Percentiles rank a stretch among this genome's conserved stretches.
Evolutionary conservation across 2,797 vertebrate genomes (phyloP).

Genomic region (Microchirus variegatus): DNA sequence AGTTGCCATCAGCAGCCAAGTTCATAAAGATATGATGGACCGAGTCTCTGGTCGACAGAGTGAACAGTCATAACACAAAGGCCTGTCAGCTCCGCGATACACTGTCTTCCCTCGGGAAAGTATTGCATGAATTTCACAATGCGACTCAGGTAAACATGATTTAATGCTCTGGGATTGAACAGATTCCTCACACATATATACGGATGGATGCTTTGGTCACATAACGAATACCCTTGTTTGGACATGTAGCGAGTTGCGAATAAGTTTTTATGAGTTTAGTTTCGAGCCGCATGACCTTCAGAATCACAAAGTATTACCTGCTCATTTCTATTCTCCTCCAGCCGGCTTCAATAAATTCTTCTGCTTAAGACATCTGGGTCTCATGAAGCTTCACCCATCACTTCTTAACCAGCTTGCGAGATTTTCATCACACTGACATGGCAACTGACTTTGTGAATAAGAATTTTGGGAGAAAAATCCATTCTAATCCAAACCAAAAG

Average conservation of each 20-base stretch:
- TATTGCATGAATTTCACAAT: neutral
- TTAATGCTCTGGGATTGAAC: neutral
- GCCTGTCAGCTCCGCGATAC: neutral
- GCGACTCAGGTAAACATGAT: neutral
- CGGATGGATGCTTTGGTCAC: neutral
- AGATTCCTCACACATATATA: neutral
- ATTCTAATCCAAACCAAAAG: constrained; percentile 26
- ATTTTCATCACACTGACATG: constrained; percentile 18
- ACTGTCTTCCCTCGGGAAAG: neutral
- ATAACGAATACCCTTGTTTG: neutral
- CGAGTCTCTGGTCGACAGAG: neutral
- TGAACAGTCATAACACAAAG: constrained; percentile 3
- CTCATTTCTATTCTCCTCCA: neutral
- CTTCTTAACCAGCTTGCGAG: neutral
- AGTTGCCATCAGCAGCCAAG: constrained; percentile 5
- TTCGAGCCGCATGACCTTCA: neutral
- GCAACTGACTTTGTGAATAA: constrained; percentile 13
- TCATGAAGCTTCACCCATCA: neutral
- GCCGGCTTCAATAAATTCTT: neutral
- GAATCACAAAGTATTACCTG: neutral
- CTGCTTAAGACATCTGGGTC: neutral
- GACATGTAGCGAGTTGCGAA: neutral
- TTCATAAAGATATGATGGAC: constrained; percentile 4
- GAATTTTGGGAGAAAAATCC: constrained; percentile 37
- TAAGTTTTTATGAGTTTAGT: neutral